Evolutionary conservation across 2,888 invertebrate genomes (phyloP), one percentile per base, ranked within the genome.

Genomic region (Helleia helle): DNA sequence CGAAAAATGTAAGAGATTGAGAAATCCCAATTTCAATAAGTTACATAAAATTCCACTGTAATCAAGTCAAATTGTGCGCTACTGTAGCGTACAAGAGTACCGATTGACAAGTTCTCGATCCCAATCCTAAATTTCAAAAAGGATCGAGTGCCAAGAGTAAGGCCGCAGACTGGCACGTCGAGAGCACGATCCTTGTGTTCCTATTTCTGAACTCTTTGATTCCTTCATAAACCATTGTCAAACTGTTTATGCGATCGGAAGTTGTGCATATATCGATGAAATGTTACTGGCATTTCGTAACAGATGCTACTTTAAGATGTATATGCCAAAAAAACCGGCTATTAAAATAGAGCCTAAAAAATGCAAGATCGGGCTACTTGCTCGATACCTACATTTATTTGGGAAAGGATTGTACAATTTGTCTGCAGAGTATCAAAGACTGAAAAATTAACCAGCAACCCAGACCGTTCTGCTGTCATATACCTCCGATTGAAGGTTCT

Each of bases 261-360:
- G 9, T 11, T 40, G 8, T n/a, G 27, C 36, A 3, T 40, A 40
- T 34, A n/a, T 34, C 2, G 40, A 34, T 17, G 40, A 40, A 18
- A 40, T 40, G 40, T 5, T 36, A 12, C 8, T 40, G 8, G 34
- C 34, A 4, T 40, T 34, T 13, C 40, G 40, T 3, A 40, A 40
- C 3, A 13, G 40, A 6, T 40, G 40, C 6, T 6, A 17, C 1
- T 37, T 37, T 14, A 37, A 26, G 29, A 38, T 38, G 29, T 38
- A 18, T 11, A 38, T 28, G 12, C 29, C 28, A 2, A 38, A 18
- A 6, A 37, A 37, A n/a, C 25, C 37, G 1, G 6, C 15, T 38
- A n/a, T 38, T 38, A 17, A 38, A 38, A 7, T 13, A 24, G 27
- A 38, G 37, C 17, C 12, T 38, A 1, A 27, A 17, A 1, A 37